A percentile compares a stretch with the other conserved stretches of the same genome.
These are phyloP conservation scores for Venturia canescens DNA, from an alignment of 1,140 invertebrate genomes.

Conservation along the genomic window DNA sequence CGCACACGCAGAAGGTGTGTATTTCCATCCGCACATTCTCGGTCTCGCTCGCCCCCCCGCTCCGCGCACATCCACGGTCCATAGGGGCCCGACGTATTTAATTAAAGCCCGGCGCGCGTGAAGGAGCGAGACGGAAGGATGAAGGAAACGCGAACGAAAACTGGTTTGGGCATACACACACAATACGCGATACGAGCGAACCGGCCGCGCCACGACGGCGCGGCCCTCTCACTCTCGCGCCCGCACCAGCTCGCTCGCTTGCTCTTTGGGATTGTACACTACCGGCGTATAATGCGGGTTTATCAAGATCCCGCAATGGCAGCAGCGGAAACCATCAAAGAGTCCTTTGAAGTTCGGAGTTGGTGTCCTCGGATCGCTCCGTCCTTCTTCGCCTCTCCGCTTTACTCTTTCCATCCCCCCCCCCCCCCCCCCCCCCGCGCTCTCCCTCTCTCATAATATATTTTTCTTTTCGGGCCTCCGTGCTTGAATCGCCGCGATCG, in stretches of 20 bases:
- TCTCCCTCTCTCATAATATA: background rate
- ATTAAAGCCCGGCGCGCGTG: slow-evolving; percentile 60
- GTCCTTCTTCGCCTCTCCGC: slow-evolving; percentile 28
- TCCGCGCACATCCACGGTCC: slow-evolving; percentile 19
- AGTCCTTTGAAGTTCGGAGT: slow-evolving; percentile 72
- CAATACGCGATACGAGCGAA: slow-evolving; percentile 59
- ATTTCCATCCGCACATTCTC: background rate
- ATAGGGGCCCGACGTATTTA: slow-evolving; percentile 63
- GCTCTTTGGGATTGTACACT: slow-evolving; percentile 63
- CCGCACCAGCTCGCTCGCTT: background rate
- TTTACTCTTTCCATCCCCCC: slow-evolving; percentile 25
- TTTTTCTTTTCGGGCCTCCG: background rate
- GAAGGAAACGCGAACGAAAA: slow-evolving; percentile 58
- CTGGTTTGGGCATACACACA: slow-evolving; percentile 66
- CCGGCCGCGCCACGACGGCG: slow-evolving; percentile 52
- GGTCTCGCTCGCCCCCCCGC: background rate
- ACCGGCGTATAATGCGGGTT: slow-evolving; percentile 71
- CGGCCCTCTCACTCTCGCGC: slow-evolving; percentile 4
- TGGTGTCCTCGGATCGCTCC: slow-evolving; percentile 65
- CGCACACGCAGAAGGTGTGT: background rate
- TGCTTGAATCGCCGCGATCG: background rate
- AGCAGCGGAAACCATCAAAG: slow-evolving; percentile 74
- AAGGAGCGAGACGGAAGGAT: background rate
- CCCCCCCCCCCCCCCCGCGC: background rate
- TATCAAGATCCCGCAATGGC: slow-evolving; percentile 73